A percentile compares a stretch with the other conserved stretches of the same genome.
phyloP scores from a whole-genome alignment of 2,888 invertebrate genomes.

The Pollenia amentaria region DNA sequence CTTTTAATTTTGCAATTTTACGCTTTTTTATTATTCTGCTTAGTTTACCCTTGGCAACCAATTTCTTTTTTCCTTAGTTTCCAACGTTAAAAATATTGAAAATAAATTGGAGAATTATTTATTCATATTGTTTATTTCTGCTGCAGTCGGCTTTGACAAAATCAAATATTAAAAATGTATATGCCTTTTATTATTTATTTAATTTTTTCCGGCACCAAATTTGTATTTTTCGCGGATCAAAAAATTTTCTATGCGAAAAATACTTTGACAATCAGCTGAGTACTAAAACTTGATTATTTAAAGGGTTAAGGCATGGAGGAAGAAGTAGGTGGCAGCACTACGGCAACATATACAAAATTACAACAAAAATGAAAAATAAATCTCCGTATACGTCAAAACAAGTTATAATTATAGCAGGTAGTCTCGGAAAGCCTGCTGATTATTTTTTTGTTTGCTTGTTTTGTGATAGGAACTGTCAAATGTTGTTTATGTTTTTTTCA shows the following conservation, averaged over 20 bases:
- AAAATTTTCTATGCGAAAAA: constrained; percentile 9
- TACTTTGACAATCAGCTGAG: constrained; percentile 51
- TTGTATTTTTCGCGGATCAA: too few species aligned
- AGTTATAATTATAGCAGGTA: too few species aligned
- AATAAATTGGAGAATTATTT: constrained; percentile 7
- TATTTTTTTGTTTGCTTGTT: too few species aligned
- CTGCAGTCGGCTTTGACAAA: constrained; percentile 1
- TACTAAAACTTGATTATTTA: not conserved
- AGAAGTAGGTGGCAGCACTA: too few species aligned
- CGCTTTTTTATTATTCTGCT: not conserved
- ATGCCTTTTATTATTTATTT: constrained; percentile 13
- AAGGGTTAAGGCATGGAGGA: too few species aligned
- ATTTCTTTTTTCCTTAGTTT: not conserved
- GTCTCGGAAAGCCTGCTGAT: too few species aligned
- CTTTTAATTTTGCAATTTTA: constrained; percentile 34
- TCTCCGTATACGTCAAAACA: too few species aligned
- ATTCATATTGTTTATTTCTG: constrained; percentile 30
- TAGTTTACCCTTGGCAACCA: constrained; percentile 19
- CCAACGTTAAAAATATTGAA: not conserved
- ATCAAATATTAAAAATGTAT: constrained; percentile 1
- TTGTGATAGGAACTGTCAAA: too few species aligned
- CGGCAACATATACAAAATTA: too few species aligned
- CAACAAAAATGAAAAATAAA: too few species aligned
- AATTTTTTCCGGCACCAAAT: constrained; percentile 57
- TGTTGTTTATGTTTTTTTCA: too few species aligned